Evolutionary conservation across 92 coral and sea anemone species (phyloP), one percentile per base, ranked within the genome.

Genomic region (Epizoanthus rinbou): DNA sequence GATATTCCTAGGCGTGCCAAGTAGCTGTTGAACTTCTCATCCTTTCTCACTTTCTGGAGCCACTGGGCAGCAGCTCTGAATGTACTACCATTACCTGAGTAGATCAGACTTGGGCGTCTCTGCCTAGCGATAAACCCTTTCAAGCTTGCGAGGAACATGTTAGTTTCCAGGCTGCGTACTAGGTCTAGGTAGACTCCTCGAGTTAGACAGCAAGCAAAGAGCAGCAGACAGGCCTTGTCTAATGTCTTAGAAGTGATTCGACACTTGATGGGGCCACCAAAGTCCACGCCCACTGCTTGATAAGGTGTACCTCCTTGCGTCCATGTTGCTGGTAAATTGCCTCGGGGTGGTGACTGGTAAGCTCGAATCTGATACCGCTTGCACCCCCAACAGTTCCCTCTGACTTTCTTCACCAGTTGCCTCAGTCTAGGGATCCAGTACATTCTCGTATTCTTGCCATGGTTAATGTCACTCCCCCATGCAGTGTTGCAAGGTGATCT

Each of bases 1-100:
- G 18, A 19, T 24, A 76, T 76, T 16, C 69, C n/a, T 0, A 33
- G 69, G 56, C 58, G 18, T 37, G 82, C 82, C 35, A 57, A 6
- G 45, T 28, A 19, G 43, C 28, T 41, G 69, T 76, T 28, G 82
- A 76, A 76, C 82, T 76, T 76, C 82, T 76, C 82, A 8, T 64
- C 70, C 28, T 33, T 33, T 41, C 18, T 15, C 3, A 79, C 83
- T 79, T 79, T 63, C 21, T 79, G 35, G 8, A 62, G 41, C 83
- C 73, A 79, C 39, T 60, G 59, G 69, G 83, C 83, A 37, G 71
- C 58, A 17, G 50, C 83, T 16, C 24, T 17, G 23, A 73, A 73
- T 8, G 79, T 73, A 53, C 62, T 24, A 10, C 79, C 78, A 22
- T 52, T 73, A 47, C 39, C 83, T 0, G 69, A 78, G n/a, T 78